These are phyloP conservation scores for Nothura maculosa DNA, from an alignment of 2,797 vertebrate genomes.

Conservation along the genomic window DNA sequence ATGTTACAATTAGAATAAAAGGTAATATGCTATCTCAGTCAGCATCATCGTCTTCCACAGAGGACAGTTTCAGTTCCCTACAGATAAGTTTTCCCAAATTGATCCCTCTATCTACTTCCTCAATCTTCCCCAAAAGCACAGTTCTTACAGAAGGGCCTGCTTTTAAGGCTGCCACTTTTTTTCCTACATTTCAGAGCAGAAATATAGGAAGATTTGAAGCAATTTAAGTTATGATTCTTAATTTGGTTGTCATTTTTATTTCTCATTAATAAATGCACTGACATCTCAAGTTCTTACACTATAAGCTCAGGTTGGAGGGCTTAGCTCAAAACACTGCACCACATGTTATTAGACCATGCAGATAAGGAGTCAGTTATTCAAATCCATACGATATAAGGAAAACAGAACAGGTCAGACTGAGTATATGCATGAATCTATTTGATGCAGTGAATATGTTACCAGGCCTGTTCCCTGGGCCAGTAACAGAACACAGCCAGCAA, in stretches of 20 bases:
- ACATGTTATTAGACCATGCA: neutral
- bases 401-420: neutral
- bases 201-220: neutral
- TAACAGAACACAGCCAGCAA: fast-evolving
- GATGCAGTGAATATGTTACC: neutral
- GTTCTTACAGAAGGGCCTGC: neutral
- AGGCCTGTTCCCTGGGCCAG: neutral
- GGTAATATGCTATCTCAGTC: neutral
- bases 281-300: neutral
- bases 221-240: neutral
- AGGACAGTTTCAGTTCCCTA: neutral
- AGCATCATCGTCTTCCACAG: neutral
- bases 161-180: neutral
- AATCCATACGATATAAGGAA: neutral
- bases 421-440: neutral
- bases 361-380: neutral
- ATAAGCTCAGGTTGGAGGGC: neutral
- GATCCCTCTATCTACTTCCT: neutral
- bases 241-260: neutral
- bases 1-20: constrained; percentile 42
- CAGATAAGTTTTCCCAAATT: neutral
- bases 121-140: neutral
- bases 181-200: neutral
- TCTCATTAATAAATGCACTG: neutral
- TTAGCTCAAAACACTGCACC: neutral